Evolutionary conservation across 37 sponge, comb jelly and placozoan genomes (phyloP).

Genomic region (Cliona cf. orientalis): DNA sequence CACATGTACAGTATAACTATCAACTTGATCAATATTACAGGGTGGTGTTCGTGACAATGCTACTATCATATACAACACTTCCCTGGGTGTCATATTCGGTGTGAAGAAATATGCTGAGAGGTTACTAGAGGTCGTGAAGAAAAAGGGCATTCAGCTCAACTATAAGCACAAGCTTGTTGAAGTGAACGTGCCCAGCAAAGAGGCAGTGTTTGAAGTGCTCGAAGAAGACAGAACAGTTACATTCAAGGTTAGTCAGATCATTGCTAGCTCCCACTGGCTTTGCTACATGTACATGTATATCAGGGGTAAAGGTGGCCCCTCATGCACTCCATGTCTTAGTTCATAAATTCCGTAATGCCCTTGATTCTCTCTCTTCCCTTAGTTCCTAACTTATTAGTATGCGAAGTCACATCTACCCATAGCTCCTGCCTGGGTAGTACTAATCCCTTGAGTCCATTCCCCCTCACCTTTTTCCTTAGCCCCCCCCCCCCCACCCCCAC

Average conservation of each 20-base stretch:
- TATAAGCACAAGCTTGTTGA: slow-evolving; percentile 69
- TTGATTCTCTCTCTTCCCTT: too few relatives aligned
- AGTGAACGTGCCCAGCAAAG: slow-evolving; percentile 47
- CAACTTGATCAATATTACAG: slow-evolving; percentile 28
- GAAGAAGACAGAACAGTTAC: slow-evolving; percentile 42
- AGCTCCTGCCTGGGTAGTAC: too few relatives aligned
- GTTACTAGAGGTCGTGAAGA: slow-evolving; percentile 64
- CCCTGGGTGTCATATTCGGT: slow-evolving; percentile 88
- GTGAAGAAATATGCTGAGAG: slow-evolving; percentile 90
- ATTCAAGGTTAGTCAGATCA: slow-evolving; percentile 21
- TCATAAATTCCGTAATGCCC: too few relatives aligned
- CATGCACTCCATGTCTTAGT: too few relatives aligned
- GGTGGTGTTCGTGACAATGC: slow-evolving; percentile 68
- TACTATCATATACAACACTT: slow-evolving; percentile 73
- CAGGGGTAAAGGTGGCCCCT: too few relatives aligned
- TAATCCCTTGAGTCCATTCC: too few relatives aligned
- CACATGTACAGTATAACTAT: not conserved
- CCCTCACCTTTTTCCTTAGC: too few relatives aligned
- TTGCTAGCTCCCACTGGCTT: not conserved
- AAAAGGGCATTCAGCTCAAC: slow-evolving; percentile 67
- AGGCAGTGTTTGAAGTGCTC: slow-evolving; percentile 80
- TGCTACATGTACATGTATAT: too few relatives aligned
- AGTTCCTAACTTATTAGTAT: too few relatives aligned
- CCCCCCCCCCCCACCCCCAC: slow-evolving; percentile 2
- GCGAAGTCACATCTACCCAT: too few relatives aligned